Evolutionary conservation across 2,797 vertebrate genomes (phyloP).

Genomic region (Fundulus diaphanus): DNA sequence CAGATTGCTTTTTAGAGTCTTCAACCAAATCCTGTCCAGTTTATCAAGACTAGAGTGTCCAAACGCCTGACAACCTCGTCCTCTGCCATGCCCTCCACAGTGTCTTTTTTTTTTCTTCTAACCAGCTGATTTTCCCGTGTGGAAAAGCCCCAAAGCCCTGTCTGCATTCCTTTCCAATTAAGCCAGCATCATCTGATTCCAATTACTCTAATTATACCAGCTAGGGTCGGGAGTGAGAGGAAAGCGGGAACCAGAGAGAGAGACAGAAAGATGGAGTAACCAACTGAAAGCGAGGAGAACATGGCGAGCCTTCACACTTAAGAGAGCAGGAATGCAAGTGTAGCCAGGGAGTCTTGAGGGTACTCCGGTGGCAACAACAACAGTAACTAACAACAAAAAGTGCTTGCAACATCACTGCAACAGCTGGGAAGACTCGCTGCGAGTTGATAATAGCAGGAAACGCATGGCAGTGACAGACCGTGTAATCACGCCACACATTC

Average conservation of each 20-base stretch:
- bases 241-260: constrained; percentile 24
- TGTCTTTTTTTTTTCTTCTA: constrained; percentile 30
- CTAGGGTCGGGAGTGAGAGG: constrained; percentile 54
- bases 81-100: constrained; percentile 40
- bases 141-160: constrained; percentile 70
- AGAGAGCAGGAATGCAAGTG: constrained; percentile 48
- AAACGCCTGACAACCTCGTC: constrained; percentile 55
- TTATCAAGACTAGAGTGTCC: constrained; percentile 53
- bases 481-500: constrained; percentile 50
- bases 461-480: constrained; percentile 36
- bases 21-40: constrained; percentile 33
- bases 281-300: constrained; percentile 23
- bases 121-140: constrained; percentile 71
- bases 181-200: constrained; percentile 79
- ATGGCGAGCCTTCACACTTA: constrained; percentile 53
- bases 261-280: constrained; percentile 15
- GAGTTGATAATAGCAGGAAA: constrained; percentile 36
- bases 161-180: constrained; percentile 85
- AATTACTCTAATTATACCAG: constrained; percentile 85
- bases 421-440: constrained; percentile 47
- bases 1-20: constrained; percentile 56
- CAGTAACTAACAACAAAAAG: constrained; percentile 66
- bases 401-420: constrained; percentile 45
- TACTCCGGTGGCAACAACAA: constrained; percentile 55
- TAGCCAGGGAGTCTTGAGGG: constrained; percentile 52